These are phyloP conservation scores for Lamellibrachia luymesi DNA, from an alignment of 1,140 invertebrate genomes.

Conservation along the genomic window DNA sequence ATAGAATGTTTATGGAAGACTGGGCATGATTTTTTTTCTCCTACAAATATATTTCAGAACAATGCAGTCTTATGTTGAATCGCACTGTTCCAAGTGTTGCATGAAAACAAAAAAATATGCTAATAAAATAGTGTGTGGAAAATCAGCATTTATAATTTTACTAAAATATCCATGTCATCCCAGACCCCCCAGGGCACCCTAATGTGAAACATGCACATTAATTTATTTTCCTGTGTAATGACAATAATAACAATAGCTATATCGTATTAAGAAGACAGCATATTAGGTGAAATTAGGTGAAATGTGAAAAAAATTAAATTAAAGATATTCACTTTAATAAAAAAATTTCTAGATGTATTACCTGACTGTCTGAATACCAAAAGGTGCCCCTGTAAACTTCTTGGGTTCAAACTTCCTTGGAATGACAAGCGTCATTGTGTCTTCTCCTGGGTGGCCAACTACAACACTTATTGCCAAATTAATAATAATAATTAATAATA, in stretches of 20 bases:
- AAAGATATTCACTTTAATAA: neutral
- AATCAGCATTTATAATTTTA: no score
- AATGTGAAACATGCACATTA: no score
- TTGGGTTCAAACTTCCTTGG: constrained; percentile 39
- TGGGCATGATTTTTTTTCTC: neutral
- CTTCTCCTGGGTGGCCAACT: neutral
- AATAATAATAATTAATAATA: neutral
- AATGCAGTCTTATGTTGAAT: no score
- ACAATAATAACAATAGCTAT: no score
- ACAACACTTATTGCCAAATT: neutral
- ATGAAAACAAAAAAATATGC: no score
- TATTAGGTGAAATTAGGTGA: neutral
- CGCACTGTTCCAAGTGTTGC: no score
- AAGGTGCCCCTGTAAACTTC: constrained; percentile 48
- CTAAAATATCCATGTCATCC: no score
- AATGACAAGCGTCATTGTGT: neutral
- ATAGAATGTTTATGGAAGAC: neutral
- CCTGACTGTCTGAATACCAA: constrained; percentile 51
- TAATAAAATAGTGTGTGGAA: no score
- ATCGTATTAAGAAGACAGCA: no score
- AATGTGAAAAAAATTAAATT: neutral
- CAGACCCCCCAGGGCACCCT: no score
- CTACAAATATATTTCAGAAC: neutral
- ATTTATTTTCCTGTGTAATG: no score
- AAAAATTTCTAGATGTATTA: constrained; percentile 23